Base-by-base conservation (phyloP, 2,113 vertebrate genomes). In the Thunnus thynnus region DNA sequence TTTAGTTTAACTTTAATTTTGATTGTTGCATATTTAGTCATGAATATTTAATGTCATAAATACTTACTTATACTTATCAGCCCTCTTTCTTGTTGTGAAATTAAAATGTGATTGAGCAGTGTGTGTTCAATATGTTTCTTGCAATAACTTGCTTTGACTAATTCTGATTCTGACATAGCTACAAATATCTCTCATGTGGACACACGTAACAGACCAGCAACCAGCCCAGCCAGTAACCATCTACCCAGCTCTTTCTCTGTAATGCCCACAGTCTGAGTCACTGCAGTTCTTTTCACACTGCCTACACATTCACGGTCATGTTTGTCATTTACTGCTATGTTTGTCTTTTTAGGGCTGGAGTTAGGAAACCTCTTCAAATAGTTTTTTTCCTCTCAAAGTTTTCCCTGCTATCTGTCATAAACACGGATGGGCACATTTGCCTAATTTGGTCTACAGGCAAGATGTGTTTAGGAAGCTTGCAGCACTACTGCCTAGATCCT, bases 391-490 rank as follows among this genome's bases (percentile, higher is more conserved):
- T 11, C n/a, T 73, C n/a, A 62, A 48, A 17, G 12, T 47, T 71
- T 72, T 54, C 48, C 55, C 5, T 30, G n/a, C 30, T 55, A 52
- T 85, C 22, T 68, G 62, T 41, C 4, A 14, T 65, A 54, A 65
- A 73, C 48, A 76, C 14, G 18, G 52, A 44, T 13, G 8, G 55
- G 51, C 65, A 70, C 32, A 46, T 58, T 54, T 69, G 57, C 46
- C 78, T 69, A 57, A 72, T 77, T 69, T 63, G 48, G 60, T 65
- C 72, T 52, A 68, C 36, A 67, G 20, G 41, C 20, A 57, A 30
- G 16, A 54, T 27, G 10, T 69, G 32, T 52, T 63, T 63, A 64
- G 66, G 36, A 81, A 73, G 58, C 82, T 57, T 76, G 65, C n/a
- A 72, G 30, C 44, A 51, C 30, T 8, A 0, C 16, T 52, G 60